phyloP scores from a whole-genome alignment of 2,797 vertebrate species.

The Alauda arvensis region DNA sequence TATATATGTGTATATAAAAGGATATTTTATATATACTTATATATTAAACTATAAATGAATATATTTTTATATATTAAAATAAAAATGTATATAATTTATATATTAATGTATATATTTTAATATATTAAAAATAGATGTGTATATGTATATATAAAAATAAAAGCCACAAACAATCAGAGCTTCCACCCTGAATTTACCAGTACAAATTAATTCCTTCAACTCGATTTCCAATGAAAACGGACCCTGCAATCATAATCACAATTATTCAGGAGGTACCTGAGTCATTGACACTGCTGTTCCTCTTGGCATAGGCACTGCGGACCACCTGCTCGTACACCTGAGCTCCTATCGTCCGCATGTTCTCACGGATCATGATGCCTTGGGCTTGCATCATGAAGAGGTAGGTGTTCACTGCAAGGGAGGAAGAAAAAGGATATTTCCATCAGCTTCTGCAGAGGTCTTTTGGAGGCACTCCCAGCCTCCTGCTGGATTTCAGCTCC shows the following conservation, averaged over 20 bases:
- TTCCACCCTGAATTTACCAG: background rate
- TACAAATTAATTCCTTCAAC: background rate
- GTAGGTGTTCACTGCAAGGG: slow-evolving; percentile 91
- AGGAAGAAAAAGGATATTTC: background rate
- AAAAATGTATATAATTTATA: no score
- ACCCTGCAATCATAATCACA: background rate
- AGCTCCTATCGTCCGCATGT: slow-evolving; percentile 88
- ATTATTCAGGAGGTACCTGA: slow-evolving; percentile 78
- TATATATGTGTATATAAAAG: no score
- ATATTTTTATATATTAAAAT: no score
- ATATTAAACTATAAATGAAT: no score
- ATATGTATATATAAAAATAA: background rate
- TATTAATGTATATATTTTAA: no score
- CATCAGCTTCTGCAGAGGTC: background rate
- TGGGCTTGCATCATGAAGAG: slow-evolving; percentile 97
- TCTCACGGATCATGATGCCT: slow-evolving; percentile 91
- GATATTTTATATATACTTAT: no score
- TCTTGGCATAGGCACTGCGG: slow-evolving; percentile 83
- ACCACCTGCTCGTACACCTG: slow-evolving; percentile 96
- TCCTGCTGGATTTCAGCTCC: background rate
- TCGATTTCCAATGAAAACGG: background rate
- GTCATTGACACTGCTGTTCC: slow-evolving; percentile 83
- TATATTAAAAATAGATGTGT: no score
- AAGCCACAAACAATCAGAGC: background rate
- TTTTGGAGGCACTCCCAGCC: background rate